Conservation (phyloP, 2,797 vertebrate genomes). For the Limosa lapponica region DNA sequence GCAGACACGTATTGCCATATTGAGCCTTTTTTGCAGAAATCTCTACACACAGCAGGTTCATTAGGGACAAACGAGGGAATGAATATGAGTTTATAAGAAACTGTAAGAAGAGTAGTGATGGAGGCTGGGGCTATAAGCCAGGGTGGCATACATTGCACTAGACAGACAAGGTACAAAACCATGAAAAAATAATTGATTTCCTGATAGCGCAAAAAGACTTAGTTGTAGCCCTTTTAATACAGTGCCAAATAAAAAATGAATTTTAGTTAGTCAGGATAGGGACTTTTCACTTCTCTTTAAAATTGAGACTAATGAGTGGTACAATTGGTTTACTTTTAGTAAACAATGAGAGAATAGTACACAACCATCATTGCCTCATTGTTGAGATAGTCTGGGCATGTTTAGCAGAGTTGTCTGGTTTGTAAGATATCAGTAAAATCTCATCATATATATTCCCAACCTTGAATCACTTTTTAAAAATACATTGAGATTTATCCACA, state of each 20-base stretch:
- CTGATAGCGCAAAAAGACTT: neutral
- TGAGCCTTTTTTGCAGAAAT: constrained; percentile 64
- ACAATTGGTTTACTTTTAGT: neutral
- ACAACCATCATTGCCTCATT: neutral
- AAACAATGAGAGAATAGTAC: neutral
- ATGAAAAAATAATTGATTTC: constrained; percentile 40
- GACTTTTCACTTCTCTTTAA: neutral
- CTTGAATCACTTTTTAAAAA: neutral
- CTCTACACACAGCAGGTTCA: constrained; percentile 47
- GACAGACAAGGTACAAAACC: constrained; percentile 14
- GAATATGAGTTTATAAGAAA: neutral
- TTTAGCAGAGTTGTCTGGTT: neutral
- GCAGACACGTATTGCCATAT: constrained; percentile 58
- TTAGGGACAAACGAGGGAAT: constrained; percentile 55
- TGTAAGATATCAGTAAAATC: neutral
- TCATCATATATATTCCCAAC: neutral
- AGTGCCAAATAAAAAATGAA: constrained; percentile 34
- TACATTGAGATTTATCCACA: neutral
- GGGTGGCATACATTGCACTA: neutral
- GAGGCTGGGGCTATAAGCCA: neutral
- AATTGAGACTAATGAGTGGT: neutral
- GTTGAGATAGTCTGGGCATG: neutral
- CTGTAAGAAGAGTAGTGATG: neutral
- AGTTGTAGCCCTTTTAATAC: constrained; percentile 27
- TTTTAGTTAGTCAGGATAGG: constrained; percentile 12